These are phyloP conservation scores for Hecatera dysodea DNA, from an alignment of 2,888 invertebrate genomes.

Conservation along the genomic window DNA sequence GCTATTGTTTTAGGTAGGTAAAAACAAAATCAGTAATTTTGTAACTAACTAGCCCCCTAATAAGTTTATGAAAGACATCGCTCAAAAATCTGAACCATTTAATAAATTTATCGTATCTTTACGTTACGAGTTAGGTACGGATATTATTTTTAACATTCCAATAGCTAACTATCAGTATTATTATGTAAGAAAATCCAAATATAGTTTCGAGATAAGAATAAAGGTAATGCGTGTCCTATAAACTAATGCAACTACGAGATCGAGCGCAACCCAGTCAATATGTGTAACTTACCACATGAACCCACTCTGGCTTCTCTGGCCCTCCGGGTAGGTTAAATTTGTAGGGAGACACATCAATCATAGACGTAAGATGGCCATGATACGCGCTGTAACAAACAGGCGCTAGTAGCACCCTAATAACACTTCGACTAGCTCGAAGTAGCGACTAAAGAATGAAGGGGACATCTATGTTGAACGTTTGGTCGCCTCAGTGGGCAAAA, in stretches of 20 bases:
- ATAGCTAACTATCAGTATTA: conserved; percentile 33
- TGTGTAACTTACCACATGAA: conserved; percentile 95
- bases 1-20: not conserved
- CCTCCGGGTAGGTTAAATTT: conserved; percentile 98
- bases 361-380: conserved; percentile 98
- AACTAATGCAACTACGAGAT: conserved; percentile 49
- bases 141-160: conserved; percentile 46
- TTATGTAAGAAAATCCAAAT: conserved; percentile 44
- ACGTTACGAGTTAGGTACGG: conserved; percentile 19
- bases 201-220: conserved; percentile 52
- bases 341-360: conserved; percentile 99
- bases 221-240: conserved; percentile 45
- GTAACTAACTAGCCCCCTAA: not conserved
- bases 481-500: conserved; percentile 24
- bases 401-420: conserved; percentile 89
- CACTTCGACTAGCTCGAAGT: conserved; percentile 82
- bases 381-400: conserved; percentile 97
- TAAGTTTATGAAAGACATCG: not conserved
- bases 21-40: not conserved
- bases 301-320: conserved; percentile 95
- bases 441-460: conserved; percentile 60
- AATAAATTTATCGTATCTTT: conserved; percentile 1
- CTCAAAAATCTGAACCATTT: conserved; percentile 14
- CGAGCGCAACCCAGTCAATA: conserved; percentile 65
- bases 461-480: conserved; percentile 45